Conservation (phyloP, 2,797 vertebrate genomes). For the Dendrocincla fuliginosa region DNA sequence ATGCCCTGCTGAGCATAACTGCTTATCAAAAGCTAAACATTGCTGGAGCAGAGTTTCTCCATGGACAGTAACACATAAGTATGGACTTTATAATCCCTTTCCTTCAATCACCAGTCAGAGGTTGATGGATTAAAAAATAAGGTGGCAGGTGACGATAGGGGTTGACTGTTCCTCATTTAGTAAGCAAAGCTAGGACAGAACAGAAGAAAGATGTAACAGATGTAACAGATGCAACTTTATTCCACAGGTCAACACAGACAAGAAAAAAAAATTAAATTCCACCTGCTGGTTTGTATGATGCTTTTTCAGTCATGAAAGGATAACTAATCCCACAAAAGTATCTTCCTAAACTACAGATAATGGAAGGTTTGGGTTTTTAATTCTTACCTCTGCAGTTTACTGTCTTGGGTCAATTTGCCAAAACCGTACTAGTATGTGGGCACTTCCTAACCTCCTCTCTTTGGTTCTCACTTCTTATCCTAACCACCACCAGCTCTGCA, state of each 20-base stretch:
- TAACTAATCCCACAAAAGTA: not conserved
- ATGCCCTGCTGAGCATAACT: not conserved
- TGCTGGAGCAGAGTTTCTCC: not conserved
- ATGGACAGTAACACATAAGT: fast-evolving
- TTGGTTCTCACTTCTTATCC: not conserved
- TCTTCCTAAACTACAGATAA: not conserved
- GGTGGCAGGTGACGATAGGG: not conserved
- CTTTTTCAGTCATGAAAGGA: not conserved
- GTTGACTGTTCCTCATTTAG: not conserved
- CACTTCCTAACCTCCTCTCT: not conserved
- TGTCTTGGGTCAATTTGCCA: not conserved
- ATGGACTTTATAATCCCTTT: not conserved
- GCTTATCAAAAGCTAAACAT: not conserved
- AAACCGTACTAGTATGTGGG: not conserved
- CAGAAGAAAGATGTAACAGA: not conserved
- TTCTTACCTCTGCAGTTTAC: not conserved
- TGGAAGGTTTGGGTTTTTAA: not conserved
- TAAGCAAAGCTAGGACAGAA: not conserved
- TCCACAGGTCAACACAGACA: not conserved
- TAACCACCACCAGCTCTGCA: not conserved
- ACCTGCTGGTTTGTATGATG: too few relatives aligned
- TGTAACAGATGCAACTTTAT: not conserved
- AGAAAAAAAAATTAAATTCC: not conserved
- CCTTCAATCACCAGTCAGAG: not conserved
- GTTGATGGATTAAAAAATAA: not conserved